Conservation (phyloP, 2,797 vertebrate genomes). For the Channa striata region DNA sequence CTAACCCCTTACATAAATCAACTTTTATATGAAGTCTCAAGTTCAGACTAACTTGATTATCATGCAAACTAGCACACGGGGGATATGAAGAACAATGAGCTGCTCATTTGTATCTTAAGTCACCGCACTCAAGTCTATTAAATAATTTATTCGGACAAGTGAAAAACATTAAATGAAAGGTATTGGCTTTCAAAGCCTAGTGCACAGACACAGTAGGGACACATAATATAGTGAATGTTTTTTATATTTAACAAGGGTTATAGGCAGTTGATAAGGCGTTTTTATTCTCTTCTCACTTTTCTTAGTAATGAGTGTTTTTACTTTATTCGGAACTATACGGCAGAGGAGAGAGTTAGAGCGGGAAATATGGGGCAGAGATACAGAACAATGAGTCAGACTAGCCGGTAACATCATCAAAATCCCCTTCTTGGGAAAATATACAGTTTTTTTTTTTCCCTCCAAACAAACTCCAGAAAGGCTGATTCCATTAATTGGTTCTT, state of each 20-base stretch:
- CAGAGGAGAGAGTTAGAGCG: conserved; percentile 9
- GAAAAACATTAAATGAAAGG: conserved; percentile 4
- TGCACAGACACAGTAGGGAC: not conserved
- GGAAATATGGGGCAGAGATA: not conserved
- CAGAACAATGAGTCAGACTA: conserved; percentile 15
- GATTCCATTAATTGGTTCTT: conserved; percentile 28
- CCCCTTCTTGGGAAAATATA: not conserved
- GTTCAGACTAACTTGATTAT: conserved; percentile 34
- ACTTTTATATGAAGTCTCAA: conserved; percentile 31
- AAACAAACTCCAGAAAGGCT: conserved; percentile 15
- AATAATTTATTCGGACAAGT: conserved; percentile 30
- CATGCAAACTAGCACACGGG: conserved; percentile 35
- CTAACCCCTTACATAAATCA: conserved; percentile 26
- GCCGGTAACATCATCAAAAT: not conserved
- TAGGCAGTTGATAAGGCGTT: conserved; percentile 1
- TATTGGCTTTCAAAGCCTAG: not conserved
- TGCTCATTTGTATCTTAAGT: conserved; percentile 38
- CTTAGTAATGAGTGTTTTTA: not conserved
- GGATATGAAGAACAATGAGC: conserved; percentile 38
- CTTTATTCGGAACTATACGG: not conserved
- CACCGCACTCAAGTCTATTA: conserved; percentile 14
- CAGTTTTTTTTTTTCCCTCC: conserved; percentile 2
- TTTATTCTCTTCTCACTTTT: conserved; percentile 5
- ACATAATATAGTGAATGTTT: not conserved
- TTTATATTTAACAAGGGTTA: conserved; percentile 18